phyloP scores from a whole-genome alignment of 2,797 vertebrate species.

The Silurus lanzhouensis region DNA sequence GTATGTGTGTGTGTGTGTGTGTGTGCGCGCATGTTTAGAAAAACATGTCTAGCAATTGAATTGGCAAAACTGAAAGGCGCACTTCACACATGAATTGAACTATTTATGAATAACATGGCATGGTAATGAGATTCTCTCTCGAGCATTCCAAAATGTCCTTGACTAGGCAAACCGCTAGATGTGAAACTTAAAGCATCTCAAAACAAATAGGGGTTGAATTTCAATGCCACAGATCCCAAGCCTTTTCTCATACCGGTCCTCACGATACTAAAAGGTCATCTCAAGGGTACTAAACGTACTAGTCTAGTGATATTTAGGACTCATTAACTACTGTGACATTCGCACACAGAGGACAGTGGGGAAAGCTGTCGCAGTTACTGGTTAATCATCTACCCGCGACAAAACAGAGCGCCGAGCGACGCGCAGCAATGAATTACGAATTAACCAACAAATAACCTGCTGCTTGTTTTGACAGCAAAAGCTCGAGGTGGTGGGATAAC shows the following conservation, averaged over 20 bases:
- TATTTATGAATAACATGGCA: constrained; percentile 1
- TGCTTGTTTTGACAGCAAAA: constrained; percentile 39
- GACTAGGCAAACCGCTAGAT: neutral
- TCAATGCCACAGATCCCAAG: neutral
- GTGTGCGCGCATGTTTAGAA: neutral
- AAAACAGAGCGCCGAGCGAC: constrained; percentile 64
- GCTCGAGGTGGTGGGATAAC: constrained; percentile 24
- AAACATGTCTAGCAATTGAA: neutral
- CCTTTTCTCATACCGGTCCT: neutral
- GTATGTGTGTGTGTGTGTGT: neutral
- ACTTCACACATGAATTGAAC: neutral
- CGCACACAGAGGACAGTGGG: constrained; percentile 50
- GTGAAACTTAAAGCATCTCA: neutral
- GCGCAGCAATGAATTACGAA: constrained; percentile 70
- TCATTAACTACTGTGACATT: constrained; percentile 56
- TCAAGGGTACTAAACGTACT: constrained; percentile 35
- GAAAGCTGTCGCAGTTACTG: constrained; percentile 55
- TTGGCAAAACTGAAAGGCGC: neutral
- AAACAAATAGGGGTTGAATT: constrained; percentile 20
- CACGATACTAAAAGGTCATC: constrained; percentile 21
- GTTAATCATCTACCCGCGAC: constrained; percentile 77
- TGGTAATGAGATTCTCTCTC: neutral
- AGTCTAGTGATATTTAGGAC: constrained; percentile 37
- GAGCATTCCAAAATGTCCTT: neutral
- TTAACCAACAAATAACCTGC: constrained; percentile 65